phyloP scores from a whole-genome alignment of 2,797 vertebrate genomes.

The Thripadectes ignobilis region DNA sequence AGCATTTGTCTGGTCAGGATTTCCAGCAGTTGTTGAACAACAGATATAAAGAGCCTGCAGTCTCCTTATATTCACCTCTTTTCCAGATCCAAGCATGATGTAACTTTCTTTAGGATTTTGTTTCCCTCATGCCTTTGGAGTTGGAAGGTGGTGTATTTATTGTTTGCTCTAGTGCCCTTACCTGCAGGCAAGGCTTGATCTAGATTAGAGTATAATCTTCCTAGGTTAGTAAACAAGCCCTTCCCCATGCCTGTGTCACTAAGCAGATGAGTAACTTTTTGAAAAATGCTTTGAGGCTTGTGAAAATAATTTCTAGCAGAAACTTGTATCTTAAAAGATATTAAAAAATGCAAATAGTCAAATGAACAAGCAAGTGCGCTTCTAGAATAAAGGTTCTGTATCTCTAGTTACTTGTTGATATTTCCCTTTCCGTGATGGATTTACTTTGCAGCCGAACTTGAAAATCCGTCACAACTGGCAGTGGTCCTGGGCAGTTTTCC shows the following conservation, averaged over 20 bases:
- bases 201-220: slow-evolving; percentile 2
- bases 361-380: neutral
- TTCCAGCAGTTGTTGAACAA: neutral
- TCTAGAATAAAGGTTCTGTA: neutral
- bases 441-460: neutral
- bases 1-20: neutral
- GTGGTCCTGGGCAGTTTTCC: neutral
- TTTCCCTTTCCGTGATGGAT: neutral
- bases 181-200: slow-evolving; percentile 5
- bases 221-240: slow-evolving; percentile 29
- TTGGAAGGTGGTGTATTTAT: neutral
- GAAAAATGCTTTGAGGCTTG: slow-evolving; percentile 9
- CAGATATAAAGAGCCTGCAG: neutral
- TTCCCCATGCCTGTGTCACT: slow-evolving; percentile 5
- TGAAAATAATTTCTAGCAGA: neutral
- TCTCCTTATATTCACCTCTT: neutral
- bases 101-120: neutral
- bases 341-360: neutral
- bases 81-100: neutral
- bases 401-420: neutral
- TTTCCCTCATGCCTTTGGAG: neutral
- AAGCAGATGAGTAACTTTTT: slow-evolving; percentile 16
- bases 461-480: neutral
- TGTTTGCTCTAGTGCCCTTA: neutral
- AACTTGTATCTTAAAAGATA: neutral